Base-by-base conservation (phyloP, 1,140 invertebrate species). In the Zaprionus davidi region DNA sequence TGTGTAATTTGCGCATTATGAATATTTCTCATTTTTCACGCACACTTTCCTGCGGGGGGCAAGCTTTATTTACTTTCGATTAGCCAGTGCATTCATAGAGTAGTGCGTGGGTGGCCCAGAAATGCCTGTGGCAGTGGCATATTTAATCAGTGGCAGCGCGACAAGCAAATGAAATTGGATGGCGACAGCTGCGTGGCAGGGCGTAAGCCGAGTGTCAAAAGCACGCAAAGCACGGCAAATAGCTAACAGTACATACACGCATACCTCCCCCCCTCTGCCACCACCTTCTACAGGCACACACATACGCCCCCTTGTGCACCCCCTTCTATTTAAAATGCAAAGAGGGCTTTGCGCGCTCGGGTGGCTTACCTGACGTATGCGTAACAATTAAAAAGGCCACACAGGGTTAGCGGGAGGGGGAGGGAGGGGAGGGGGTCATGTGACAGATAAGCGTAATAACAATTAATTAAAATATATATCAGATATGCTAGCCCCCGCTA, bases 401-500 rank as follows among this genome's bases (percentile, higher is more conserved):
- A 3, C 31, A 34, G 31, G 31, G 31, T 62, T 55, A 71, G 31
- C 62, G 55, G 17, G 38, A 5, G 22, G 28, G 1, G 11, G 9
- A 17, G 26, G 6, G 9, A 41, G 13, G 13, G 49, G 36, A 17
- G 53, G 57, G 44, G 62, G 63, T 55, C 46, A n/a, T 71, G 76
- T 87, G 79, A 90, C 84, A 90, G 88, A 90, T 90, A 67, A 71
- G 81, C 70, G 85, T 73, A 77, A 72, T 90, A 79, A 90, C 81
- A 84, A 79, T 90, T 90, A 78, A 90, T 90, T 88, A 82, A 85
- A 82, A 90, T 84, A 77, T 76, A 88, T 87, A 77, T 78, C 56
- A 66, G 72, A 64, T 70, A 72, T 60, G 73, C 38, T 9, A n/a
- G 2, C 6, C n/a, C 15, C 24, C 46, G 58, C 34, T 63, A 22